Percentiles rank a stretch among this genome's conserved stretches.
Conservation (phyloP, 2,888 invertebrate genomes). For the Drosophila fungiperda region DNA sequence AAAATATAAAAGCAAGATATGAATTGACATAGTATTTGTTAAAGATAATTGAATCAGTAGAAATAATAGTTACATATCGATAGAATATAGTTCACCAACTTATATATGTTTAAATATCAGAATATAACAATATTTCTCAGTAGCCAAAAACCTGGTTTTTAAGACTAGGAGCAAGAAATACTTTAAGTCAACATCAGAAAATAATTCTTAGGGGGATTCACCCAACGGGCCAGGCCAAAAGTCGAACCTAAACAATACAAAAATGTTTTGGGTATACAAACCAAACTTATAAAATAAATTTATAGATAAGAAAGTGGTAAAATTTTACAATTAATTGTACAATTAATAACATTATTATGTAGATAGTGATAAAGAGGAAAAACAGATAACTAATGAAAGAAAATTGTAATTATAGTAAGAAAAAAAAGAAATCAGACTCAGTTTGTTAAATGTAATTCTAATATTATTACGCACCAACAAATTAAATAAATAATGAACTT, state of each 20-base stretch:
- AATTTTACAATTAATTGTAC: background rate
- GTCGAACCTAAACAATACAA: background rate
- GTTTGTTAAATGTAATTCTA: background rate
- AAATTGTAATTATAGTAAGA: background rate
- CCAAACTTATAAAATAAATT: background rate
- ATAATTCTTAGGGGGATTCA: background rate
- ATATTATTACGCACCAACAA: background rate
- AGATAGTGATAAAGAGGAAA: background rate
- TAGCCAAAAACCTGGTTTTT: background rate
- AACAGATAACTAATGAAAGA: background rate
- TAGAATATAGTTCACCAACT: too few relatives aligned
- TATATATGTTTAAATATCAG: background rate
- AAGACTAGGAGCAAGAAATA: too few relatives aligned
- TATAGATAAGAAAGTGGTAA: background rate
- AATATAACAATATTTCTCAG: background rate
- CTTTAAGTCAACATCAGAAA: background rate
- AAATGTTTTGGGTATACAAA: background rate
- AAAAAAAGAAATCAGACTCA: background rate
- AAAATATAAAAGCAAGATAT: too few relatives aligned
- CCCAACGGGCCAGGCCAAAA: background rate
- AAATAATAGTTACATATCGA: too few relatives aligned
- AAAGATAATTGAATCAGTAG: too few relatives aligned
- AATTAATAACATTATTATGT: background rate
- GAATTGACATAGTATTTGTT: too few relatives aligned
- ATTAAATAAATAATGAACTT: background rate